Conservation (phyloP, 37 sponge, comb jelly and placozoan species). For the Aplysina aerophoba region DNA sequence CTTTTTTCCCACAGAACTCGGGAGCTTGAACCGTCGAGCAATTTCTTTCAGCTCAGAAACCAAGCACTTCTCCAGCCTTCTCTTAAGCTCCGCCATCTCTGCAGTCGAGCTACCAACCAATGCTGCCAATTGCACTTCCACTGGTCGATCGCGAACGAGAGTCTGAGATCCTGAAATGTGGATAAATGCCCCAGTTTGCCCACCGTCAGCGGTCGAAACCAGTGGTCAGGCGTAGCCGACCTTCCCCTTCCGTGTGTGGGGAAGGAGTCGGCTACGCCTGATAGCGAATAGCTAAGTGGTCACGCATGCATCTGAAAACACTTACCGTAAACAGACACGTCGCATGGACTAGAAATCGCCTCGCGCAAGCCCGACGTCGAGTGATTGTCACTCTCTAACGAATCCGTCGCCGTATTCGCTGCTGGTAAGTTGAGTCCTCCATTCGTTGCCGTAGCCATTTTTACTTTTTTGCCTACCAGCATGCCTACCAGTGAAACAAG, state of each 20-base stretch:
- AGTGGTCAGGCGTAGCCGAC: background rate
- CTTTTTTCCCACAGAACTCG: no score
- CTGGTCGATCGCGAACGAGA: constrained; percentile 8
- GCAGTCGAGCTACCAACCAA: background rate
- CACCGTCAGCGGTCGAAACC: background rate
- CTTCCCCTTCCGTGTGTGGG: background rate
- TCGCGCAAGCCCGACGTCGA: constrained; percentile 1
- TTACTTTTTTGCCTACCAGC: constrained; percentile 2
- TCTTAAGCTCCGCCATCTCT: background rate
- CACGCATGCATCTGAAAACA: background rate
- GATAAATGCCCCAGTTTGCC: constrained; percentile 2
- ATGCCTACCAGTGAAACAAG: background rate
- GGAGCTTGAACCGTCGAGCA: constrained; percentile 4
- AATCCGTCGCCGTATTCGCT: background rate
- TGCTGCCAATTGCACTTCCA: constrained; percentile 8
- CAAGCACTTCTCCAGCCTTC: constrained; percentile 12
- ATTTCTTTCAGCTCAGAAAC: constrained; percentile 7
- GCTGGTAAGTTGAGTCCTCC: constrained; percentile 4
- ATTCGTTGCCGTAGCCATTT: background rate
- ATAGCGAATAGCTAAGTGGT: background rate
- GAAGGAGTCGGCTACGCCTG: background rate
- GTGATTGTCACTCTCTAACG: no score
- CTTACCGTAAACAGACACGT: constrained; percentile 7
- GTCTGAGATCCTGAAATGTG: background rate
- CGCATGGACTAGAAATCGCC: constrained; percentile 8